Evolutionary conservation across 2,797 vertebrate species (phyloP).

Genomic region (Serranus cabrilla): DNA sequence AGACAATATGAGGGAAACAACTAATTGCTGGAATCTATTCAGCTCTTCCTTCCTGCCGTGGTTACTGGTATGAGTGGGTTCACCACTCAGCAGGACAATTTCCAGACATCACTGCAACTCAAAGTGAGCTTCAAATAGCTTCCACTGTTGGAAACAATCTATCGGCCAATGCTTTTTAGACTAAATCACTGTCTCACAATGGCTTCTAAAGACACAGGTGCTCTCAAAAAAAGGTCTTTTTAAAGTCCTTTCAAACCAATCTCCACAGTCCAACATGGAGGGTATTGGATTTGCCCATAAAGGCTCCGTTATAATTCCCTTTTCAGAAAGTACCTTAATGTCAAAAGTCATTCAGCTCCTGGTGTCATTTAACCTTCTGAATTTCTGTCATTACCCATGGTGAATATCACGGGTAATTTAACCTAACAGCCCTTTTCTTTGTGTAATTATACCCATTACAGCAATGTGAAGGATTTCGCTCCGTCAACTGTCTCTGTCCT

Average conservation of each 20-base stretch:
- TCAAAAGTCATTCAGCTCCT: conserved; percentile 73
- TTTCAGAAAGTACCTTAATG: conserved; percentile 68
- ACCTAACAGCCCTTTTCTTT: conserved; percentile 81
- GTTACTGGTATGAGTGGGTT: conserved; percentile 42
- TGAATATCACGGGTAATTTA: conserved; percentile 81
- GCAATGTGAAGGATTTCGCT: conserved; percentile 74
- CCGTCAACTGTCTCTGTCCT: conserved; percentile 65
- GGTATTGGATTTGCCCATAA: conserved; percentile 58
- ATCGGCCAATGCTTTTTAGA: conserved; percentile 52
- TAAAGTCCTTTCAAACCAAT: conserved; percentile 65
- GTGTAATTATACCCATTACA: conserved; percentile 82
- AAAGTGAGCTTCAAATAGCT: conserved; percentile 66
- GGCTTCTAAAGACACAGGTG: conserved; percentile 63
- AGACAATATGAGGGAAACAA: conserved; percentile 18
- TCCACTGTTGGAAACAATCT: conserved; percentile 58
- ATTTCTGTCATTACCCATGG: conserved; percentile 75
- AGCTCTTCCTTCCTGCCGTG: conserved; percentile 27
- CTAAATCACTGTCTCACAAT: conserved; percentile 63
- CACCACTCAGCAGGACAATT: conserved; percentile 59
- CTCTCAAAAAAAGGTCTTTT: conserved; percentile 48
- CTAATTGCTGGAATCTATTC: conserved; percentile 63
- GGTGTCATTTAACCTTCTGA: conserved; percentile 83
- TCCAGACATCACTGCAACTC: conserved; percentile 52
- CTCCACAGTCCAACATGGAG: conserved; percentile 42
- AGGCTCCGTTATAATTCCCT: conserved; percentile 65